These are phyloP conservation scores for Hoplostethus atlanticus DNA, from an alignment of 2,797 vertebrate genomes.

Conservation along the genomic window DNA sequence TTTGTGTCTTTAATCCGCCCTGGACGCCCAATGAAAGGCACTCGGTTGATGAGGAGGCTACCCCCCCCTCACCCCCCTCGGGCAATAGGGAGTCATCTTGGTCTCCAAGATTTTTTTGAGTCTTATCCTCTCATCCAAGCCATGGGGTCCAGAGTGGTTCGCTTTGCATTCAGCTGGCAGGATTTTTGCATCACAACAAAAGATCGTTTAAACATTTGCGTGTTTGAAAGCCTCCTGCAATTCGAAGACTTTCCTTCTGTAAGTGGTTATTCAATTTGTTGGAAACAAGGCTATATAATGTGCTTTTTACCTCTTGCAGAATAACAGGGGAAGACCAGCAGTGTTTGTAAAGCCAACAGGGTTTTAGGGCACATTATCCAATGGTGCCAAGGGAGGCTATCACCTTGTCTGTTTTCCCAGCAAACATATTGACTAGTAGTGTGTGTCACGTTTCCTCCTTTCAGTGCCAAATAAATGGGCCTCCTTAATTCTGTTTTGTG, in stretches of 20 bases:
- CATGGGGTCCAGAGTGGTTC: background rate
- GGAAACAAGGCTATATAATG: background rate
- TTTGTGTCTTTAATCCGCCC: constrained; percentile 65
- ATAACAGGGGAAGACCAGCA: background rate
- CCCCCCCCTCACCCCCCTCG: background rate
- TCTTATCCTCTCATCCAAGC: background rate
- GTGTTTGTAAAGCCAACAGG: constrained; percentile 17
- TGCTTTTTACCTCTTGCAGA: background rate
- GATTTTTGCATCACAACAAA: too few relatives aligned
- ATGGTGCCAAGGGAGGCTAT: constrained; percentile 14
- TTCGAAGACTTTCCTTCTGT: too few relatives aligned
- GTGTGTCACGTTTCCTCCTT: constrained; percentile 42
- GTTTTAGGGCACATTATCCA: constrained; percentile 27
- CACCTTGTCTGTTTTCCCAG: constrained; percentile 30
- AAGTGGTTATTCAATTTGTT: background rate
- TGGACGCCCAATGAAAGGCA: constrained; percentile 59
- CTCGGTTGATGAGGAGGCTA: constrained; percentile 27
- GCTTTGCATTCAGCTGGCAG: too few relatives aligned
- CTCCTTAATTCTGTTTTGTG: constrained; percentile 61
- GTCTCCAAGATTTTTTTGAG: background rate
- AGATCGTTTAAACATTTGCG: too few relatives aligned
- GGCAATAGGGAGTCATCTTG: background rate
- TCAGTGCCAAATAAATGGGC: constrained; percentile 47
- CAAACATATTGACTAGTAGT: constrained; percentile 26
- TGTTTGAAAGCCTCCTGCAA: too few relatives aligned